phyloP scores from a whole-genome alignment of 2,113 vertebrate species.

The human (Homo sapiens) region DNA sequence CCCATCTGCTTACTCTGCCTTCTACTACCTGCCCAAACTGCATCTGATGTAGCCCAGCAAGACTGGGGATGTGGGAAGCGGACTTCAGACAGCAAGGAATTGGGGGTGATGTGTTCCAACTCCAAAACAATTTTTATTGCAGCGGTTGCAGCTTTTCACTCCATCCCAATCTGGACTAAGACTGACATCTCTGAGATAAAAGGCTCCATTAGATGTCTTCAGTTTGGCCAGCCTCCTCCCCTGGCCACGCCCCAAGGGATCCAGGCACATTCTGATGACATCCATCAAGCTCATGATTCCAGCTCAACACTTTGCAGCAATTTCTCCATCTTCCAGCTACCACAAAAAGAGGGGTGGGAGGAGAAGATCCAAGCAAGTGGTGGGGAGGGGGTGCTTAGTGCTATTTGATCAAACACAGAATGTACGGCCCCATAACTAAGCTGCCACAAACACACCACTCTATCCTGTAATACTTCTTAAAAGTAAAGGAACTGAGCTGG shows the following conservation, averaged over 20 bases:
- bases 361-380: not conserved
- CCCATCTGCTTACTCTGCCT: conserved; percentile 77
- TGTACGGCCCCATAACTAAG: conserved; percentile 73
- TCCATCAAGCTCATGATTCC: conserved; percentile 68
- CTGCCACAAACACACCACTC: conserved; percentile 81
- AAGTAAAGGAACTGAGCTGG: conserved; percentile 84
- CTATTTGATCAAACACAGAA: conserved; percentile 75
- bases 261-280: conserved; percentile 57
- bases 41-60: conserved; percentile 72
- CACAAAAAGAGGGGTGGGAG: not conserved
- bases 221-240: conserved; percentile 57
- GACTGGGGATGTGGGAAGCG: conserved; percentile 58
- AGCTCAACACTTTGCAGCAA: conserved; percentile 69
- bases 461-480: conserved; percentile 83
- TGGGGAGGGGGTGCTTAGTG: conserved; percentile 46
- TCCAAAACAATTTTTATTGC: not conserved
- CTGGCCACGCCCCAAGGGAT: conserved; percentile 64
- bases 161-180: conserved; percentile 66
- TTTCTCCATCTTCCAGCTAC: conserved; percentile 59
- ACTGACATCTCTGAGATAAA: conserved; percentile 69
- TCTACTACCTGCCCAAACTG: conserved; percentile 61
- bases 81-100: not conserved
- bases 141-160: conserved; percentile 58
- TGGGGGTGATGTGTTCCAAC: not conserved
- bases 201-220: conserved; percentile 71